A percentile compares a stretch with the other conserved stretches of the same genome.
These are phyloP conservation scores for Pseudois nayaur DNA, from an alignment of 2,113 vertebrate genomes.

Conservation along the genomic window DNA sequence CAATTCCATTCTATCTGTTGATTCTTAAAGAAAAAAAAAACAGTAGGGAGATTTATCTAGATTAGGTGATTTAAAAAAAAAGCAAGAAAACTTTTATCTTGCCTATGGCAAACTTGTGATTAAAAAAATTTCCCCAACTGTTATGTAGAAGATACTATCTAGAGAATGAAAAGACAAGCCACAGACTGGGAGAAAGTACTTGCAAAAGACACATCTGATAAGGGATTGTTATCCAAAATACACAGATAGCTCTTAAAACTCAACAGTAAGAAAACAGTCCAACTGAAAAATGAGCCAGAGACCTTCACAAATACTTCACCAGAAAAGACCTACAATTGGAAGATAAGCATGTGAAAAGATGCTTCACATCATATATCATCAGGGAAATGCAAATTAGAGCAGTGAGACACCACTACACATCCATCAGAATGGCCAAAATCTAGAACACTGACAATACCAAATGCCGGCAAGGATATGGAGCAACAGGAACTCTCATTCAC, in stretches of 20 bases:
- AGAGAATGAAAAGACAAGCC: neutral
- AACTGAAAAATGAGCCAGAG: neutral
- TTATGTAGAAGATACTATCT: neutral
- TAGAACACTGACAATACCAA: neutral
- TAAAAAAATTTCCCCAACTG: conserved; percentile 35
- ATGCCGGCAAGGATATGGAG: neutral
- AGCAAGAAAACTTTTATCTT: neutral
- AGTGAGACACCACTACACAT: neutral
- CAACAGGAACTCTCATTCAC: neutral
- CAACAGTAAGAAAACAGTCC: neutral
- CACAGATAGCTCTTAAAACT: neutral
- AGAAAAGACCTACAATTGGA: neutral
- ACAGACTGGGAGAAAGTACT: neutral
- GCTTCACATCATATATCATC: neutral
- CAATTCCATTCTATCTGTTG: neutral
- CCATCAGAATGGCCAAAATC: neutral
- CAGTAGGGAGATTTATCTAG: neutral
- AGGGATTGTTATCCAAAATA: neutral
- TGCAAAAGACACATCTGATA: neutral
- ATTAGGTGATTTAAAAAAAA: neutral
- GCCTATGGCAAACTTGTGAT: neutral
- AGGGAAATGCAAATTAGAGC: neutral
- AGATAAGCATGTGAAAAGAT: neutral
- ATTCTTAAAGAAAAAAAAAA: neutral
- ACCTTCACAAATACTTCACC: neutral